phyloP scores from a whole-genome alignment of 2,797 vertebrate species.

The Semotilus atromaculatus region DNA sequence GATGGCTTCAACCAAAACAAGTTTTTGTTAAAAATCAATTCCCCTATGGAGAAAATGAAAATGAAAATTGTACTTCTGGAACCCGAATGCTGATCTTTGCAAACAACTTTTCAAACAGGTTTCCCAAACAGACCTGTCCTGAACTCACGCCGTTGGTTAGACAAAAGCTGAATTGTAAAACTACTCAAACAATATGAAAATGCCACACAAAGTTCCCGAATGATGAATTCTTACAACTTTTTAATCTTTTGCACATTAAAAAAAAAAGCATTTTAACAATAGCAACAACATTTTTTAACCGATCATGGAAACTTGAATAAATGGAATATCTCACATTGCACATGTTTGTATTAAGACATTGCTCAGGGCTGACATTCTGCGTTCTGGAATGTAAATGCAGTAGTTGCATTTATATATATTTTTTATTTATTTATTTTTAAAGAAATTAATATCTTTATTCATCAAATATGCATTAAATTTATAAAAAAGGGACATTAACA shows the following conservation, averaged over 20 bases:
- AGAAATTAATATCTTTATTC: too few relatives aligned
- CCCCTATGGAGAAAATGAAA: neutral
- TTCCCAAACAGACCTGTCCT: neutral
- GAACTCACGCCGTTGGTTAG: neutral
- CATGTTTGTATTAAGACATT: neutral
- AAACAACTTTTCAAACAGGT: neutral
- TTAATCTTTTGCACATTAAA: neutral
- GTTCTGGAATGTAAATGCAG: neutral
- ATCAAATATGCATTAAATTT: too few relatives aligned
- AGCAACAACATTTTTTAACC: neutral
- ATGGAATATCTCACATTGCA: neutral
- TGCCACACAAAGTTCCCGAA: neutral
- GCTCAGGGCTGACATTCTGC: neutral
- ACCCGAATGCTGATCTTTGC: neutral
- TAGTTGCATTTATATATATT: neutral
- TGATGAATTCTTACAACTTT: neutral
- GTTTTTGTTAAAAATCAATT: too few relatives aligned
- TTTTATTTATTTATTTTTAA: too few relatives aligned
- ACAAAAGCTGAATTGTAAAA: neutral
- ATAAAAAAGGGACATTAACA: too few relatives aligned
- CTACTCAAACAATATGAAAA: neutral
- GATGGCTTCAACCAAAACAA: too few relatives aligned
- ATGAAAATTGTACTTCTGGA: neutral
- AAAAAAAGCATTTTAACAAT: neutral
- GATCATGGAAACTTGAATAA: neutral